Evolutionary conservation across 1,140 invertebrate genomes (phyloP), one percentile per base, ranked within the genome.

Genomic region (Gonioctena quinquepunctata): DNA sequence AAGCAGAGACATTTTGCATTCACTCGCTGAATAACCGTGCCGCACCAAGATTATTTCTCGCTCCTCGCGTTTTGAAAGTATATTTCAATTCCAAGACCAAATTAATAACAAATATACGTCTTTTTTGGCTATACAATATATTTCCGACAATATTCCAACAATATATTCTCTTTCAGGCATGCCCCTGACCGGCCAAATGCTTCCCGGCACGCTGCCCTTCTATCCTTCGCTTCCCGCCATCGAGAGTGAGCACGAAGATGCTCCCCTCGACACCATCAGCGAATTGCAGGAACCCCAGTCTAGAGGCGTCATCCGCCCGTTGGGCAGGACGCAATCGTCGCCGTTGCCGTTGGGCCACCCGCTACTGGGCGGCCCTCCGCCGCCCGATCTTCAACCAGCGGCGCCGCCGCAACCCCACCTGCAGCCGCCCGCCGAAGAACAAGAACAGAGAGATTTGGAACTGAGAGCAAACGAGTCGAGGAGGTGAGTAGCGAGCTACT

Each of bases 301-400:
- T 11, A 74, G 80, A 33, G 79, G 81, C 54, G 81, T 82, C n/a
- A 82, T 83, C 77, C 88, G 94, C 73, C 94, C 94, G 69, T 87
- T 97, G 82, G 94, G 94, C 69, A 89, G 95, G 77, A 96, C 95
- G n/a, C 94, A 96, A 82, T 95, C 93, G 8, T 96, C 96, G 3
- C 96, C 97, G 0, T 84, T 98, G 73, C 96, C 96, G 22, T 86
- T 99, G n/a, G 95, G 95, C 2, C 94, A 97, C 86, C 96, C 95
- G 22, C 91, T 96, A 88, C 88, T 99, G 48, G 92, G 93, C 49
- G 88, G 89, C 26, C 84, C 73, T 78, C 7, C 84, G 83, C 11
- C 83, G 83, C 4, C 72, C 73, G 50, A 63, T 70, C n/a, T 42
- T 7, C 72, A 77, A 70, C 76, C 77, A 25, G 83, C 83, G 7